These are phyloP conservation scores for Tigriopus japonicus DNA, from an alignment of 1,140 invertebrate species.

Conservation along the genomic window DNA sequence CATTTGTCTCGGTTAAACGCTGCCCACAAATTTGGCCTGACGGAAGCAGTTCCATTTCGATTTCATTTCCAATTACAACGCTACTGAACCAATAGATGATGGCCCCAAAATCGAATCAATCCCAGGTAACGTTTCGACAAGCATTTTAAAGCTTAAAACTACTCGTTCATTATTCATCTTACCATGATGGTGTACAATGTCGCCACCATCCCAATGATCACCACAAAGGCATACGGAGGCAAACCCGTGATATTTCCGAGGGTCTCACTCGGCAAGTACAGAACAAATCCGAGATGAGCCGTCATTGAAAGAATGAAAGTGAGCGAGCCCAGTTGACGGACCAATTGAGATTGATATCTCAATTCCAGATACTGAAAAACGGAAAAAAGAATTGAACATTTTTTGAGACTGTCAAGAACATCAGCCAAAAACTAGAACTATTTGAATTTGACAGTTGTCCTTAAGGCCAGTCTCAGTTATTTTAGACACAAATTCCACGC, in stretches of 20 bases:
- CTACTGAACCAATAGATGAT: no score
- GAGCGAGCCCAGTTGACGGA: neutral
- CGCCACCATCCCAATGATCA: neutral
- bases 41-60: no score
- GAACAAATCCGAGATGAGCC: neutral
- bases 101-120: no score
- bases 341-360: neutral
- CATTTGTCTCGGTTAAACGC: no score
- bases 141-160: neutral
- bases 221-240: neutral
- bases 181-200: neutral
- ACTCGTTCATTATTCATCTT: neutral
- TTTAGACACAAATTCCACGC: no score
- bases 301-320: neutral
- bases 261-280: neutral
- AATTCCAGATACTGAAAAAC: neutral
- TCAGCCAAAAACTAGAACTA: no score
- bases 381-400: neutral
- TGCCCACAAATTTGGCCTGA: no score
- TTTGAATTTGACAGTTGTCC: no score
- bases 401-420: neutral
- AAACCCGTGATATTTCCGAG: neutral
- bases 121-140: neutral
- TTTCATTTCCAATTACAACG: no score
- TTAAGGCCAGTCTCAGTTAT: no score